Evolutionary conservation across 2,888 invertebrate genomes (phyloP).

Genomic region (Chymomyza fuscimana): DNA sequence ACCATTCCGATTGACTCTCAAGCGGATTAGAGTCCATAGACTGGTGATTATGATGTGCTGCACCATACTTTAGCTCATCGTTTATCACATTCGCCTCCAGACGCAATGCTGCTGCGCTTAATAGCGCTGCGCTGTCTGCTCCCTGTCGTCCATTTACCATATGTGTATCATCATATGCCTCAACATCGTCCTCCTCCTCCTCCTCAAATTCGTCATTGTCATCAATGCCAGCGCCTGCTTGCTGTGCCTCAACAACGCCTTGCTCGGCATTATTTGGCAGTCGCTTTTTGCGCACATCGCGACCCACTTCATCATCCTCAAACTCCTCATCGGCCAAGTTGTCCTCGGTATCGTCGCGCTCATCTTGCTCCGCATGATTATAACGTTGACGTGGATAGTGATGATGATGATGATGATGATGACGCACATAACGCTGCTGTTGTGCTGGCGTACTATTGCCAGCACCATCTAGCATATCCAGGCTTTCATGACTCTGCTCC

Average conservation of each 20-base stretch:
- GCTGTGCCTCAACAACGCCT: conserved; percentile 15
- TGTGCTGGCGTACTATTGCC: conserved; percentile 41
- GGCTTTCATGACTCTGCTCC: conserved; percentile 77
- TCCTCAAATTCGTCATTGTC: conserved; percentile 42
- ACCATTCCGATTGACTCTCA: conserved; percentile 92
- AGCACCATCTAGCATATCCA: conserved; percentile 74
- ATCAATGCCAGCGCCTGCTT: conserved; percentile 39
- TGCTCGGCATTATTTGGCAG: conserved; percentile 16
- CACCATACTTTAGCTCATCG: conserved; percentile 80
- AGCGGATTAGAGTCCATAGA: conserved; percentile 80
- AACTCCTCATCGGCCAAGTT: conserved; percentile 79
- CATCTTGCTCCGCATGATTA: conserved; percentile 70
- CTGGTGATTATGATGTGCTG: conserved; percentile 79
- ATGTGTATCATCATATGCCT: conserved; percentile 37
- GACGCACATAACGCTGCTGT: conserved; percentile 56
- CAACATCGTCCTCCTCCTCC: conserved; percentile 54
- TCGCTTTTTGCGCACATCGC: conserved; percentile 76
- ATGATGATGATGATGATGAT: conserved; percentile 63
- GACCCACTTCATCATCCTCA: conserved; percentile 78
- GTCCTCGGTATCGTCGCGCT: conserved; percentile 79
- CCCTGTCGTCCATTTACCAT: conserved; percentile 13
- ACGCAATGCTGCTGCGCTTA: conserved; percentile 47
- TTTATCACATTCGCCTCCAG: conserved; percentile 79
- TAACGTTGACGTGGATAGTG: conserved; percentile 61
- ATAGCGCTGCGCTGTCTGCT: conserved; percentile 25